Evolutionary conservation across 2,888 invertebrate species (phyloP).

Genomic region (Sinodicranocentrus sp.): DNA sequence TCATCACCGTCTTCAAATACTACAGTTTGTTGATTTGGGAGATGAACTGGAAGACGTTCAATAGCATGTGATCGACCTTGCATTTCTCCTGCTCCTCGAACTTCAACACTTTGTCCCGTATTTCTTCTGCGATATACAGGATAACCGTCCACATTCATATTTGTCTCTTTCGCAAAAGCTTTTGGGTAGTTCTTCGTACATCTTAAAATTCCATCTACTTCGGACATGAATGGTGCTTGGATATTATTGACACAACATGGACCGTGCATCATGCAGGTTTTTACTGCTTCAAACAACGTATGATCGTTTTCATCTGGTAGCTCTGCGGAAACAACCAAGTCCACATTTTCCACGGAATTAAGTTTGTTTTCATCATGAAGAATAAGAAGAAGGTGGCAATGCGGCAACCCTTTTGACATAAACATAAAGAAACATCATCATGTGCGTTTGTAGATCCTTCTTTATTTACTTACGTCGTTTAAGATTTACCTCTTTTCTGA

Average conservation of each 20-base stretch:
- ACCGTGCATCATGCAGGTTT: constrained; percentile 74
- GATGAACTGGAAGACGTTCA: constrained; percentile 77
- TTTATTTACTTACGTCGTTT: not conserved
- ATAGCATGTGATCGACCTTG: constrained; percentile 77
- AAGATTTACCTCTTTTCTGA: constrained; percentile 76
- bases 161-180: constrained; percentile 75
- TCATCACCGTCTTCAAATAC: constrained; percentile 70
- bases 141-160: constrained; percentile 77
- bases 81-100: too few relatives aligned
- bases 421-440: not conserved
- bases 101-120: constrained; percentile 79
- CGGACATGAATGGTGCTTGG: constrained; percentile 76
- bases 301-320: constrained; percentile 70
- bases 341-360: constrained; percentile 34
- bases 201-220: constrained; percentile 72
- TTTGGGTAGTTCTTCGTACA: constrained; percentile 76
- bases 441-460: constrained; percentile 7
- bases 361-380: constrained; percentile 67
- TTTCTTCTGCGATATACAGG: constrained; percentile 77
- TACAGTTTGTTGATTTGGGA: constrained; percentile 76
- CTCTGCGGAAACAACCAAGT: constrained; percentile 73
- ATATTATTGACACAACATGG: constrained; percentile 75
- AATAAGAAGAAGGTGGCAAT: constrained; percentile 70
- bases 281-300: constrained; percentile 68
- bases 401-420: constrained; percentile 63